These are phyloP conservation scores for Merodon equestris DNA, from an alignment of 2,888 invertebrate species.

Conservation along the genomic window DNA sequence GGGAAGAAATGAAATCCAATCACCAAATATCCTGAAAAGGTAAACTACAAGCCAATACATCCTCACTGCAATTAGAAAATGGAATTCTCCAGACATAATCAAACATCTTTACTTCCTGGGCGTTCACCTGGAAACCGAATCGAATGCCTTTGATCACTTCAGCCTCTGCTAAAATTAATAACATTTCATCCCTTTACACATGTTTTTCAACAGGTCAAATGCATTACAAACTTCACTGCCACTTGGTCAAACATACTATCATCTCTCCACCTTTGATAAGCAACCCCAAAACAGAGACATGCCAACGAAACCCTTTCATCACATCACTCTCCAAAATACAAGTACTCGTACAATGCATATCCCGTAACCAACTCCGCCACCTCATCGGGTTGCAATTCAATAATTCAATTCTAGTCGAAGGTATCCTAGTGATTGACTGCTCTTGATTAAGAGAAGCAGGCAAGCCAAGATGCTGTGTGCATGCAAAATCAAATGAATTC, in stretches of 20 bases:
- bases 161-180: constrained; percentile 24
- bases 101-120: not conserved
- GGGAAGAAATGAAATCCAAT: too few relatives aligned
- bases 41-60: too few relatives aligned
- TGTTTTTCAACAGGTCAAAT: constrained; percentile 19
- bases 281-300: constrained; percentile 36
- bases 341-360: too few relatives aligned
- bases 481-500: constrained; percentile 60
- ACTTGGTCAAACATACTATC: constrained; percentile 24
- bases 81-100: too few relatives aligned
- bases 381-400: constrained; percentile 46
- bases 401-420: constrained; percentile 59
- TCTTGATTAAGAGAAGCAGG: constrained; percentile 43
- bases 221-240: constrained; percentile 38
- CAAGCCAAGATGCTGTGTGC: constrained; percentile 47
- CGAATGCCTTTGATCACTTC: constrained; percentile 1
- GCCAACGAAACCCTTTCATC: constrained; percentile 32
- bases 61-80: too few relatives aligned
- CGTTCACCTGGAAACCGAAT: constrained; percentile 9
- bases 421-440: constrained; percentile 59
- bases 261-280: constrained; percentile 50
- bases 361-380: constrained; percentile 18
- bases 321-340: constrained; percentile 25
- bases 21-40: too few relatives aligned
- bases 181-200: constrained; percentile 9